Percentiles rank a stretch among this genome's conserved stretches.
These are phyloP conservation scores for Cryptoblepharus egeriae DNA, from an alignment of 2,797 vertebrate species.

Conservation along the genomic window DNA sequence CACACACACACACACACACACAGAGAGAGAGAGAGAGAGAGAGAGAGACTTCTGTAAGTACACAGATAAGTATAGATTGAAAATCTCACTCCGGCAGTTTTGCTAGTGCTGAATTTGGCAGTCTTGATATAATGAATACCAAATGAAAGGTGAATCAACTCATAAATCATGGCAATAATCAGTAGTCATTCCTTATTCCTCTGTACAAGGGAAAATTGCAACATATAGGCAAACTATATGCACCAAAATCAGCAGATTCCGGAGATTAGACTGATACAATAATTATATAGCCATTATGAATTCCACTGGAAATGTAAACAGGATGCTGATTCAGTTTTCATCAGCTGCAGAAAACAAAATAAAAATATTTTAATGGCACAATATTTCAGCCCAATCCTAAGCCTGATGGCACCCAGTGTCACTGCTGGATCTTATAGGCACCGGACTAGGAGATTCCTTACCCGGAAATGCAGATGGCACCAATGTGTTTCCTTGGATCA, in stretches of 20 bases:
- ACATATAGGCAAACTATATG: background rate
- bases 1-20: too few species aligned
- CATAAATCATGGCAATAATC: constrained; percentile 41
- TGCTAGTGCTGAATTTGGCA: constrained; percentile 15
- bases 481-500: too few species aligned
- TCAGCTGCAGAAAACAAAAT: background rate
- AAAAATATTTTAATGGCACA: background rate
- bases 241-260: background rate
- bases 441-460: too few species aligned
- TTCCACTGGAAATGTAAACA: background rate
- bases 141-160: background rate
- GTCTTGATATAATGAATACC: background rate
- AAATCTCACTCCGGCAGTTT: constrained; percentile 5
- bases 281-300: background rate
- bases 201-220: background rate
- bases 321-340: background rate
- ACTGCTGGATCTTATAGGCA: too few species aligned
- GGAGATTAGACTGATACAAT: background rate
- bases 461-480: too few species aligned
- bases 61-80: constrained; percentile 32
- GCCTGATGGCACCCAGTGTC: too few species aligned
- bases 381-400: too few species aligned
- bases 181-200: background rate
- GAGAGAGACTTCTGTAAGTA: constrained; percentile 25
- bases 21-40: too few species aligned